Base-by-base conservation (phyloP, 2,888 invertebrate species). In the Ophion ellenae region DNA sequence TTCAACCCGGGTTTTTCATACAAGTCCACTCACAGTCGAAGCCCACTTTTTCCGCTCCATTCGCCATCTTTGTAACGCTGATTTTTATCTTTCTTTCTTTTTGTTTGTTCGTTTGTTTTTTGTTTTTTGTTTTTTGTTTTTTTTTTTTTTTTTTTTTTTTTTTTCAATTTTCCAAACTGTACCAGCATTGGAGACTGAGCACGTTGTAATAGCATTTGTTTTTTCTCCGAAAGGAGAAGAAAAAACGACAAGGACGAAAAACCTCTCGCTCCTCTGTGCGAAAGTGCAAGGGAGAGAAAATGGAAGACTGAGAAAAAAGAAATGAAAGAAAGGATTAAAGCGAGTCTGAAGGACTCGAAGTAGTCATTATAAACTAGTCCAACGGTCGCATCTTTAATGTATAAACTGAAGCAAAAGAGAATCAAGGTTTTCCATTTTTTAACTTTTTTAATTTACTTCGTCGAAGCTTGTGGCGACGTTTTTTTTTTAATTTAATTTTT, bases 311-410 rank as follows among this genome's bases (percentile, higher is more conserved):
- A 84, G 66, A 81, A 71, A 83, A 14, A 7, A 40, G 69, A 67
- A 81, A 74, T 63, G 69, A 82, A 57, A 69, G 69, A 93, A 53
- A 14, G 53, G 93, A 93, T 90, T 89, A 88, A 90, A 88, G 89
- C 84, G 89, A 89, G 91, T 90, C 86, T 87, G 79, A 75, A 85
- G 87, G 86, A 89, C 92, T 91, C 93, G 90, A 90, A 91, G 91
- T 93, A 94, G 94, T 94, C 93, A 93, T 92, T 88, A 91, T 87
- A 91, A 93, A 93, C 93, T 93, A 93, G 93, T 93, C 93, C 89
- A 90, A 91, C 90, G 91, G 90, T 91, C 89, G 90, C 90, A 90
- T 91, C 90, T 76, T 81, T 66, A 70, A 80, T 47, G 69, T 76
- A 70, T 70, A 63, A 61, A 63, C 83, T 40, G 45, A 80, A 63